Conservation (phyloP, 2,113 vertebrate genomes). For the Anas platyrhynchos region DNA sequence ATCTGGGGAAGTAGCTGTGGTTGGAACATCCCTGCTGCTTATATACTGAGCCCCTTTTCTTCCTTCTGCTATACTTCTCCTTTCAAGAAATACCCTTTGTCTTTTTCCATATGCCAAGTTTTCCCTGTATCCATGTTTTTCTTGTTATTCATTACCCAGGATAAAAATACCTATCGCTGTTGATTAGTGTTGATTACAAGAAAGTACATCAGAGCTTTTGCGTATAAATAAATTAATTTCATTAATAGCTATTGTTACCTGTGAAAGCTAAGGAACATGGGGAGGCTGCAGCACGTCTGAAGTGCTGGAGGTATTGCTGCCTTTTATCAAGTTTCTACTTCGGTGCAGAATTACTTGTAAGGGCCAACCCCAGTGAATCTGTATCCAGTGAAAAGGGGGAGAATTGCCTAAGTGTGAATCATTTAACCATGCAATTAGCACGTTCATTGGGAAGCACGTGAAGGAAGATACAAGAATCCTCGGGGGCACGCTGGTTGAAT, state of each 20-base stretch:
- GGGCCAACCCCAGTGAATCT: not conserved
- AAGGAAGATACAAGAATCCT: not conserved
- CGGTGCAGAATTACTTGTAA: not conserved
- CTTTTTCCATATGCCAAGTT: not conserved
- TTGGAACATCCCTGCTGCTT: not conserved
- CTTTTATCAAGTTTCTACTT: not conserved
- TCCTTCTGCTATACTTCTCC: not conserved
- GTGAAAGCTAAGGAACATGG: accelerated
- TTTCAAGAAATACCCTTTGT: not conserved
- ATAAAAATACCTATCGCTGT: not conserved
- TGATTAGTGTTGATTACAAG: not conserved
- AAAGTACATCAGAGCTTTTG: not conserved
- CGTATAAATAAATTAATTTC: not conserved
- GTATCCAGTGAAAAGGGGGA: not conserved
- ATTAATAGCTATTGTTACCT: not conserved
- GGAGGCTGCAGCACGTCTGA: not conserved
- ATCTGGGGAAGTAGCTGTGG: not conserved
- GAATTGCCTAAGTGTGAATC: not conserved
- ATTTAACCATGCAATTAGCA: conserved; percentile 54
- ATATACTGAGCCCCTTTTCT: not conserved
- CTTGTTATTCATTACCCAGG: not conserved
- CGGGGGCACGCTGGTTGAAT: conserved; percentile 19
- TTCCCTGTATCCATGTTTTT: not conserved
- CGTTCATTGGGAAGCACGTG: conserved; percentile 20
- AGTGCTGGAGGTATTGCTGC: not conserved